Conservation (phyloP, 2,797 vertebrate species). For the Enteromius mattozi region DNA sequence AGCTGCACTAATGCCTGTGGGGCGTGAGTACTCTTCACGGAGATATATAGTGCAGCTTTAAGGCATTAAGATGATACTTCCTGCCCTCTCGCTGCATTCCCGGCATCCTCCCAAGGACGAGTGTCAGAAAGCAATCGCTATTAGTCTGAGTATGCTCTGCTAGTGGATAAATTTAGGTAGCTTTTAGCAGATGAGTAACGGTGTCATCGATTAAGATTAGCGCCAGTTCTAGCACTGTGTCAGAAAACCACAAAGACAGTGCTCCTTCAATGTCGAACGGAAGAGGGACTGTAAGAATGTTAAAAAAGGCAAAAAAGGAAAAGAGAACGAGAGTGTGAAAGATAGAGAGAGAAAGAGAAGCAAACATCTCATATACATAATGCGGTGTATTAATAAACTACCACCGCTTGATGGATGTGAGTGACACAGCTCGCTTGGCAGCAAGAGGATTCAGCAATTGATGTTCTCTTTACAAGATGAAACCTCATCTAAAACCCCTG, state of each 20-base stretch:
- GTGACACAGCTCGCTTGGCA: conserved; percentile 68
- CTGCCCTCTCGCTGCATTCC: conserved; percentile 72
- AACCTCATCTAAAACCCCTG: conserved; percentile 39
- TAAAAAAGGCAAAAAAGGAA: conserved; percentile 65
- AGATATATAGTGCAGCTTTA: conserved; percentile 67
- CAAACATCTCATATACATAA: conserved; percentile 78
- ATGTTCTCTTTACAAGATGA: conserved; percentile 57
- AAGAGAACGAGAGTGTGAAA: conserved; percentile 41
- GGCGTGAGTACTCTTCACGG: conserved; percentile 62
- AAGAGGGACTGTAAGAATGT: conserved; percentile 76
- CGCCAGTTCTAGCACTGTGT: conserved; percentile 76
- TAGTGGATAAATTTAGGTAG: conserved; percentile 83
- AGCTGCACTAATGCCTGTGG: conserved; percentile 14
- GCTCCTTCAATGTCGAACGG: conserved; percentile 85
- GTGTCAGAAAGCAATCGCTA: conserved; percentile 86
- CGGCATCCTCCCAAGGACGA: conserved; percentile 86
- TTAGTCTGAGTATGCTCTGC: conserved; percentile 83
- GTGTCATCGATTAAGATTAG: conserved; percentile 85
- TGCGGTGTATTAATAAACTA: conserved; percentile 73
- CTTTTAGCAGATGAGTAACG: conserved; percentile 91
- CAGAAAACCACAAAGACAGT: conserved; percentile 78
- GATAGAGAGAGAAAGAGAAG: conserved; percentile 76
- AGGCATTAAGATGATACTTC: conserved; percentile 75
- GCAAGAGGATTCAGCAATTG: conserved; percentile 41
- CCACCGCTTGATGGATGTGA: conserved; percentile 74